Evolutionary conservation across 2,888 invertebrate species (phyloP), one percentile per base, ranked within the genome.

Genomic region (Pristionchus maxplancki): DNA sequence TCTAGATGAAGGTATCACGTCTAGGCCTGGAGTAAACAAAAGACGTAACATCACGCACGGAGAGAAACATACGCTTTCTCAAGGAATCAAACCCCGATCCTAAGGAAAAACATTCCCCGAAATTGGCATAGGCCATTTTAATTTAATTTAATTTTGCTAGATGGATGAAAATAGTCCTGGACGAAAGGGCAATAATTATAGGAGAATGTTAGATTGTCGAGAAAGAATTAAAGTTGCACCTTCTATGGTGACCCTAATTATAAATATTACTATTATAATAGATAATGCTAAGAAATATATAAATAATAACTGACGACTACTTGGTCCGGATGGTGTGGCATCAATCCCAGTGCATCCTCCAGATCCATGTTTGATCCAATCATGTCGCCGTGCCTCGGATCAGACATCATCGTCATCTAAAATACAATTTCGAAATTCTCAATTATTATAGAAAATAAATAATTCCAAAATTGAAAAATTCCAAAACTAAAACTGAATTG

Each of bases 271-370:
- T n/a, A n/a, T n/a, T n/a, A n/a, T n/a, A n/a, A n/a, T n/a, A n/a
- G n/a, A n/a, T 31, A 67, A 31, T 6, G 31, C 5, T 64, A n/a
- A 9, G 28, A 64, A n/a, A 28, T 13, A 24, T 2, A 13, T 9
- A 8, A 31, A 31, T 67, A 0, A 34, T 13, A 34, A 34, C 44
- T 28, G 1, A 44, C 78, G 11, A 78, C 44, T 13, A 48, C 78
- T 15, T 78, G 78, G 44, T 78, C 78, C 1, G 50, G 71, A 87
- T 67, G 86, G 13, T 67, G 86, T 0, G 86, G 67, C 31, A 71
- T 50, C 1, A 87, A 1, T 24, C 86, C 86, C 24, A 87, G 86
- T 24, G 86, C 86, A 2, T 87, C 86, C n/a, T 87, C 86, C 20
- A 87, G 50, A 15, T 87, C 86, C 86, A 87, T 28, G 1, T 24